Conservation (phyloP, 2,797 vertebrate species). For the Cuculus canorus region DNA sequence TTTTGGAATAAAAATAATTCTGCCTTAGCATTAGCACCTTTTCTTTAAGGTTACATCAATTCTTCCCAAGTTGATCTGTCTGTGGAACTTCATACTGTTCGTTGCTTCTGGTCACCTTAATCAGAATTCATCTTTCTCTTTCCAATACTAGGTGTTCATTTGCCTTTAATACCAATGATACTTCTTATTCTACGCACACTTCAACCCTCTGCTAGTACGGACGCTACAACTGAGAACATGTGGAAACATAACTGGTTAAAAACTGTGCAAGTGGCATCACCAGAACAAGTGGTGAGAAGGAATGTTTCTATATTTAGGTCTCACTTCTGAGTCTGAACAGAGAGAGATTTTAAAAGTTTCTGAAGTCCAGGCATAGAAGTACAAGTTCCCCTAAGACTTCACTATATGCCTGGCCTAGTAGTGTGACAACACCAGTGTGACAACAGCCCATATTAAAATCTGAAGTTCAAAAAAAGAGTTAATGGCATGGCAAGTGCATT, state of each 20-base stretch:
- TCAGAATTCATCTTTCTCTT: not conserved
- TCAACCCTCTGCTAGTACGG: not conserved
- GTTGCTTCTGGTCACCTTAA: not conserved
- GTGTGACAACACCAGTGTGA: not conserved
- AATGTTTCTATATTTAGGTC: not conserved
- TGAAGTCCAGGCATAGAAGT: not conserved
- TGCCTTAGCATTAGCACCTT: not conserved
- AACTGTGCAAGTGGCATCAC: not conserved
- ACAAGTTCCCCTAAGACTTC: not conserved
- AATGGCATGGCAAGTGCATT: not conserved
- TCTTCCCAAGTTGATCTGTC: not conserved
- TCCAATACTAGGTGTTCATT: not conserved
- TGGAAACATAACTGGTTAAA: not conserved
- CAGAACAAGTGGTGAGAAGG: not conserved
- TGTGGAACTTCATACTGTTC: not conserved
- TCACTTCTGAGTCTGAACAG: not conserved
- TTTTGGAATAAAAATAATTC: not conserved
- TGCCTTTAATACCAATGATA: not conserved
- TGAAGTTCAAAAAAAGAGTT: not conserved
- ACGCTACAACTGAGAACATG: not conserved
- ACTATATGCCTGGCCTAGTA: not conserved
- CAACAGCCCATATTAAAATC: not conserved
- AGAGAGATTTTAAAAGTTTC: not conserved
- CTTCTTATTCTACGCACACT: not conserved
- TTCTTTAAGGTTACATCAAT: not conserved